These are phyloP conservation scores for Riptortus pedestris DNA, from an alignment of 1,140 invertebrate species.

Conservation along the genomic window DNA sequence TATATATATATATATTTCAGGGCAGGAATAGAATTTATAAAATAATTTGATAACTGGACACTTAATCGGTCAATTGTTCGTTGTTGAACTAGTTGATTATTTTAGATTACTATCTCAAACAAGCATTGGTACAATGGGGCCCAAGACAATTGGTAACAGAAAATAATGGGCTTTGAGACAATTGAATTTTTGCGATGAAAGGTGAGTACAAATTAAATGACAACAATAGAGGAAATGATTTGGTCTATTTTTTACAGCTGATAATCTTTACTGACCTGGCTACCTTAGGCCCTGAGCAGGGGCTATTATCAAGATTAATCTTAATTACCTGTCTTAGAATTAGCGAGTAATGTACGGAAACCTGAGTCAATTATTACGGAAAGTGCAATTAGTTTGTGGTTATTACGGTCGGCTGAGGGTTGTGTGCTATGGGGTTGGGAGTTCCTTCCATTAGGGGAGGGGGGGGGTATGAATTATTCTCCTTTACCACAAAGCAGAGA, in stretches of 20 bases:
- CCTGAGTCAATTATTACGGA: conserved; percentile 12
- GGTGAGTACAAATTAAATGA: too few relatives aligned
- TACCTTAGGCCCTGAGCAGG: neutral
- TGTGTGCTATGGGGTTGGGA: neutral
- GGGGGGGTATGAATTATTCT: neutral
- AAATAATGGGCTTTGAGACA: too few relatives aligned
- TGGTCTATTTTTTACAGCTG: conserved; percentile 2
- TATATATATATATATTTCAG: too few relatives aligned
- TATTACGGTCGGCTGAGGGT: neutral
- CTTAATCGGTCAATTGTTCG: too few relatives aligned
- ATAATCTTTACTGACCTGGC: neutral
- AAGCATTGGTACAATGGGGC: too few relatives aligned
- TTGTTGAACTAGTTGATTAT: too few relatives aligned
- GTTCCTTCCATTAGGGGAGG: neutral
- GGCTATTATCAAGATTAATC: conserved; percentile 6
- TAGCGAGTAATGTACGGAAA: conserved; percentile 15
- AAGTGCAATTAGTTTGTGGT: conserved; percentile 12
- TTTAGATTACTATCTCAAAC: too few relatives aligned
- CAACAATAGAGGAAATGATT: too few relatives aligned
- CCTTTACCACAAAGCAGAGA: neutral
- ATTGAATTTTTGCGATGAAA: too few relatives aligned
- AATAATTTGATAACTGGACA: too few relatives aligned
- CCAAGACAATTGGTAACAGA: too few relatives aligned
- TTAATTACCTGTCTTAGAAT: neutral
- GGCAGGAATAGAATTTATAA: too few relatives aligned